Evolutionary conservation across 1,140 invertebrate genomes (phyloP).

Genomic region (Diorhabda elongata): DNA sequence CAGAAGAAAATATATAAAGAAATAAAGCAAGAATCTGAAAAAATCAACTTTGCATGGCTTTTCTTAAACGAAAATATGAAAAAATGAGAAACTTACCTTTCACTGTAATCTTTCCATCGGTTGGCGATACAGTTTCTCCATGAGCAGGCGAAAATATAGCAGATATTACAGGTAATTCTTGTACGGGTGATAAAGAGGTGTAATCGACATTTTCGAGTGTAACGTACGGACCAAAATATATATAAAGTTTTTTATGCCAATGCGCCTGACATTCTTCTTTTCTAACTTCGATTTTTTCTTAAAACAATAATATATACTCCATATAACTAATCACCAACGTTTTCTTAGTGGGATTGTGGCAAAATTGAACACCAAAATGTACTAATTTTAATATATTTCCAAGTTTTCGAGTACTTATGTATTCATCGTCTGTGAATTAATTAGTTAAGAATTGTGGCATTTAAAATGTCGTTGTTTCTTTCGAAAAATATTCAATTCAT

Average conservation of each 20-base stretch:
- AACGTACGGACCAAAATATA: not conserved
- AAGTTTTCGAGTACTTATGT: no score
- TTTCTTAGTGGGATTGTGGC: no score
- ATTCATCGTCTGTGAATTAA: no score
- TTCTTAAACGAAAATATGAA: not conserved
- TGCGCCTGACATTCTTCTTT: conserved; percentile 5
- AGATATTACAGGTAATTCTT: not conserved
- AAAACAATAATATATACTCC: not conserved
- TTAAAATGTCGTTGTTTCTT: no score
- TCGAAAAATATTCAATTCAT: no score
- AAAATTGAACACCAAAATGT: no score
- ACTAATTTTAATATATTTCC: no score
- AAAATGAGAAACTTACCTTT: not conserved
- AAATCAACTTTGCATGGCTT: no score
- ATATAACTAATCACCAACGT: no score
- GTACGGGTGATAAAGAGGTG: not conserved
- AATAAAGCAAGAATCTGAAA: no score
- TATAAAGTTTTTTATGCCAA: conserved; percentile 1
- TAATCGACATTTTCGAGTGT: not conserved
- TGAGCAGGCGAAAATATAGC: not conserved
- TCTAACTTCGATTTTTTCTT: not conserved
- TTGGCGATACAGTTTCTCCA: not conserved
- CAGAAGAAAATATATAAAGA: no score
- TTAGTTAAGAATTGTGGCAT: no score
- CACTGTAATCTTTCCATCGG: not conserved